Base-by-base conservation (phyloP, 1,140 invertebrate genomes). In the Megalopta genalis region DNA sequence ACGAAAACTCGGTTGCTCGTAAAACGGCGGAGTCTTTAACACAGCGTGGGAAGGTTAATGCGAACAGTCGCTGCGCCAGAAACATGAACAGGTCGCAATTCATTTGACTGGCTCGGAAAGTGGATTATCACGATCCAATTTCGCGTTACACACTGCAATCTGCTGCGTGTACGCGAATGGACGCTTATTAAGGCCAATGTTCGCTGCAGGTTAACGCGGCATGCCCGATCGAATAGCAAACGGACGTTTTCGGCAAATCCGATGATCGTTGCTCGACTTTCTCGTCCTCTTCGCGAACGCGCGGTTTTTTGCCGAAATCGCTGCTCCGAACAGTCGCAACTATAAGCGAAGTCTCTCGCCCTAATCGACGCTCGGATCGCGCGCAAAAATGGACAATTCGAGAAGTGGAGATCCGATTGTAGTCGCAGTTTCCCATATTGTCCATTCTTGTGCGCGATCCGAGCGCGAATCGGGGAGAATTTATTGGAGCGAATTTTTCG, bases 91-190 rank as follows among this genome's bases (percentile, higher is more conserved):
- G 66, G 16, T 39, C 27, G 21, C 66, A 62, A 77, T 77, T 77
- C 66, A 77, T 69, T 77, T 46, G 66, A 37, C 66, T 27, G 25
- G 66, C 25, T 59, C 23, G 66, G 39, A 77, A 77, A 77, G 54
- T 77, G 74, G 66, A 70, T 77, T 77, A 77, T 77, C 66, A 69
- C 42, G 57, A 77, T 69, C 74, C 74, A 77, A 77, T 77, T 77
- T 62, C 74, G 37, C 65, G 54, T 76, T 68, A 76, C 73, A 68
- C 64, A 60, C 65, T 69, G 64, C 74, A 37, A 77, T 69, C 54
- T 60, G 49, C 68, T 68, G 39, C 65, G 37, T 49, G 54, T 77
- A 69, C 25, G 65, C 46, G 74, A 62, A 77, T 37, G 52, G 42
- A 76, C 73, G 42, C 39, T 69, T 77, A 69, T 77, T 62, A 69